Conservation (phyloP, 2,113 vertebrate species). For the Centropus bengalensis region DNA sequence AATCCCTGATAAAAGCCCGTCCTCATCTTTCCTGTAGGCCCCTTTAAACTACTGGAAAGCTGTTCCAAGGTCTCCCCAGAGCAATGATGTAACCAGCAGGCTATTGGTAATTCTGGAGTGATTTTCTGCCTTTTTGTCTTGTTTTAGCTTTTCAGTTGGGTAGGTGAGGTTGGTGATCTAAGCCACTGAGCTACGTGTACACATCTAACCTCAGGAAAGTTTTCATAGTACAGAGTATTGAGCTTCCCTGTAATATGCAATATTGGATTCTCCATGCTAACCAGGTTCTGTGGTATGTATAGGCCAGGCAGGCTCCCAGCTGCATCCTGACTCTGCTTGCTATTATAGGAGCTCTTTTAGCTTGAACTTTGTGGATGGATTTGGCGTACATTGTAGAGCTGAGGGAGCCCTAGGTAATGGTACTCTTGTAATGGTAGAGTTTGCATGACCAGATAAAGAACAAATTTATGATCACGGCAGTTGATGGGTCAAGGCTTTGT, state of each 20-base stretch:
- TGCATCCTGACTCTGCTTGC: neutral
- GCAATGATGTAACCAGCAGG: neutral
- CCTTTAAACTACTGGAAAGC: no score
- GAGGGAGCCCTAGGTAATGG: neutral
- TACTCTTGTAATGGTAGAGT: neutral
- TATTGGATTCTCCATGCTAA: neutral
- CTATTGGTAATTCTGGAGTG: neutral
- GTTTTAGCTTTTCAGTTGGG: neutral
- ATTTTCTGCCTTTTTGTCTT: neutral
- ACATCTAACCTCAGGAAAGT: neutral
- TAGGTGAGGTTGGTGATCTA: neutral
- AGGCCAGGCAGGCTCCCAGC: neutral
- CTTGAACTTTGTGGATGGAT: neutral
- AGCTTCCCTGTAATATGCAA: neutral
- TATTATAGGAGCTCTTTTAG: neutral
- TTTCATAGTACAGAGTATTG: accelerated
- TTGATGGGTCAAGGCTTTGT: neutral
- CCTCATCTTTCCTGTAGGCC: no score
- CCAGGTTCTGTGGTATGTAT: neutral
- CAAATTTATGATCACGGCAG: neutral
- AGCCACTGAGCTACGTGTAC: neutral
- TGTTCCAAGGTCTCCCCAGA: no score
- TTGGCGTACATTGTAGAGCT: neutral
- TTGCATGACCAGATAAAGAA: neutral
- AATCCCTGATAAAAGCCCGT: no score